phyloP scores from a whole-genome alignment of 2,113 vertebrate species.

The Astur gentilis region DNA sequence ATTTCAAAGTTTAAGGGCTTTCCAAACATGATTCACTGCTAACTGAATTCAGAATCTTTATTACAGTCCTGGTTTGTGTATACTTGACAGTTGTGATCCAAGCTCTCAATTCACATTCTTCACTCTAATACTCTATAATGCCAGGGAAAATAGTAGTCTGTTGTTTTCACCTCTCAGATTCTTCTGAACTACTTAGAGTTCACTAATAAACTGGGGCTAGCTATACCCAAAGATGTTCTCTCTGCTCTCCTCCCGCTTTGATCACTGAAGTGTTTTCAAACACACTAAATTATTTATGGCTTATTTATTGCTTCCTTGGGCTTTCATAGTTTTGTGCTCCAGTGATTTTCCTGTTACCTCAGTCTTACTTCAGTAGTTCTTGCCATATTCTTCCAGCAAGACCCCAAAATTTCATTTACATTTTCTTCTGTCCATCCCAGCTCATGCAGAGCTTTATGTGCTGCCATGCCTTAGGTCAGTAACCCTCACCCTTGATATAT shows the following conservation, averaged over 20 bases:
- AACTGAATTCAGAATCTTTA: background rate
- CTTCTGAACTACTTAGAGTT: background rate
- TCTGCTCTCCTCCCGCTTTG: background rate
- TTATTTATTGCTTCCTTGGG: background rate
- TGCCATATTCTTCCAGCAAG: background rate
- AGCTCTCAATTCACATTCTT: background rate
- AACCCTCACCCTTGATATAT: background rate
- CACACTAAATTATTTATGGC: background rate
- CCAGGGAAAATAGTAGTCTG: background rate
- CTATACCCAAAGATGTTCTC: background rate
- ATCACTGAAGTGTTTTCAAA: background rate
- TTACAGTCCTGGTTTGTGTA: background rate
- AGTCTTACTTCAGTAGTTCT: background rate
- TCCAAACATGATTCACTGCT: background rate
- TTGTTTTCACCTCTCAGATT: background rate
- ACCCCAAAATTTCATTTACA: background rate
- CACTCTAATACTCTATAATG: background rate
- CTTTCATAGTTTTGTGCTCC: background rate
- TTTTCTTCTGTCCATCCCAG: background rate
- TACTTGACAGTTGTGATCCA: background rate
- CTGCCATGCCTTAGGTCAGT: background rate
- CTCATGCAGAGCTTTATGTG: background rate
- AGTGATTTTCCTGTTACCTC: background rate
- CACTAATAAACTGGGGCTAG: background rate
- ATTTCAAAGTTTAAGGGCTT: conserved; percentile 10